Base-by-base conservation (phyloP, 2,888 invertebrate genomes). In the Pteria penguin region DNA sequence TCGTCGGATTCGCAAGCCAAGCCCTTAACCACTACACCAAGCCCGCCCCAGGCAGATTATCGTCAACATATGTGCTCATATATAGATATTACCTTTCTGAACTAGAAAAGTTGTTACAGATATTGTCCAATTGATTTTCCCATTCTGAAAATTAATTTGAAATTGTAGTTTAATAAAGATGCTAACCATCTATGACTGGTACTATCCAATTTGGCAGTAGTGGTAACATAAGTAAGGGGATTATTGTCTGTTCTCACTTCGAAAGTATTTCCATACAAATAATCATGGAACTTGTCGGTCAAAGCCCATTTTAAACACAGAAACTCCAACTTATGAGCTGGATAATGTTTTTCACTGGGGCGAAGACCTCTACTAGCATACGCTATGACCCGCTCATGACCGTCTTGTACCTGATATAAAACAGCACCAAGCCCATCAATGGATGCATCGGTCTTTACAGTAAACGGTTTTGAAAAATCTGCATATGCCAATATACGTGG, bases 231-330 rank as follows among this genome's bases (percentile, higher is more conserved):
- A 24, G 55, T 67, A 24, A 52, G 52, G 5, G 69, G 74, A 36
- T 74, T 74, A 62, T 74, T 74, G 33, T 69, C 74, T 27, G 74
- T 74, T 29, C 45, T 52, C 22, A 74, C 69, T 31, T 31, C 33
- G 36, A 65, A 72, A 52, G 22, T n/a, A n/a, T n/a, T n/a, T n/a
- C n/a, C n/a, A n/a, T n/a, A n/a, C n/a, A n/a, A n/a, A n/a, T n/a
- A n/a, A 54, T 72, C 57, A n/a, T 66, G n/a, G 29, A 71, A 67
- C 29, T 69, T 69, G 24, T 69, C 69, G 14, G 24, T 32, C 8
- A 74, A 52, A 11, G 69, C 61, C 74, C 69, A 74, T 31, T 74
- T 74, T 24, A 74, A 52, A 58, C 36, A 58, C n/a, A 74, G 32
- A 67, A 73, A 73, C 31, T 73, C 73, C 11, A 67, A 29, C 22